Conservation (phyloP, 2,888 invertebrate species). For the Ophion obscuratus region DNA sequence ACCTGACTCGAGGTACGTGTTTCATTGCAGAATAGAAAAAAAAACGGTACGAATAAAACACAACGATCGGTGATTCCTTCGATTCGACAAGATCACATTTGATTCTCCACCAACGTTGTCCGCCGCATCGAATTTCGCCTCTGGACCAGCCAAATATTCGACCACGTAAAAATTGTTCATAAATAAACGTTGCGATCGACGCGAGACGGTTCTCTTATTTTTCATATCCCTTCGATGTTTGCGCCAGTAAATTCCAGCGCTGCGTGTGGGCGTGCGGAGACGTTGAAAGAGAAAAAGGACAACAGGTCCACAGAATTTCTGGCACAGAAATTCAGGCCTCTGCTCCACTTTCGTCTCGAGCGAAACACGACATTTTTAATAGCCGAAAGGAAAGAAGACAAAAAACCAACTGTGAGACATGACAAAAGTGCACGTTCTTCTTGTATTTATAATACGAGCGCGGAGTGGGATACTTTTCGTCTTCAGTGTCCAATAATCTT, state of each 20-base stretch:
- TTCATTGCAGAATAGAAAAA: neutral
- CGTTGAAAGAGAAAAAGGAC: slow-evolving; percentile 29
- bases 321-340: slow-evolving; percentile 59
- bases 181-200: neutral
- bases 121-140: neutral
- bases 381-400: neutral
- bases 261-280: slow-evolving; percentile 40
- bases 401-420: slow-evolving; percentile 23
- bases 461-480: neutral
- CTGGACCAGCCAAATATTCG: neutral
- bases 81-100: neutral
- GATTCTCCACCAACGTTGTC: too few relatives aligned
- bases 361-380: slow-evolving; percentile 49
- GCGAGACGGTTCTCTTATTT: neutral
- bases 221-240: slow-evolving; percentile 42
- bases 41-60: neutral
- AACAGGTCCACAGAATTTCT: slow-evolving; percentile 54
- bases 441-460: neutral
- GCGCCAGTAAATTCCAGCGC: slow-evolving; percentile 49
- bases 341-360: slow-evolving; percentile 59
- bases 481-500: neutral
- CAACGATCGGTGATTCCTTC: neutral
- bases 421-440: slow-evolving; percentile 36
- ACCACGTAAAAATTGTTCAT: neutral
- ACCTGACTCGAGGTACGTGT: neutral